Percentiles rank a stretch among this genome's conserved stretches.
Evolutionary conservation across 1,140 invertebrate species (phyloP).

Genomic region (Heliconius nattereri): DNA sequence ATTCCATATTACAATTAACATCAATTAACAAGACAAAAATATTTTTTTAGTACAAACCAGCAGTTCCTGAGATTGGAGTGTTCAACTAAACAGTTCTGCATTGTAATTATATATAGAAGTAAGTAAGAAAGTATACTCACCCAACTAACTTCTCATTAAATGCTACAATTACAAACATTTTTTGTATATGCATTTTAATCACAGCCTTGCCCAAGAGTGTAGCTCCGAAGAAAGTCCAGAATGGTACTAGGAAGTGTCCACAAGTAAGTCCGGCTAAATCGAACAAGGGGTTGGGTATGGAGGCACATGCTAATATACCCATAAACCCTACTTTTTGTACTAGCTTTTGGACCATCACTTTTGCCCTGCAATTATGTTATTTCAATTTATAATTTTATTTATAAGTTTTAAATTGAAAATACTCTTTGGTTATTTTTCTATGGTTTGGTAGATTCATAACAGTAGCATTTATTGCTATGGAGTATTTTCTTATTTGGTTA

Average conservation of each 20-base stretch:
- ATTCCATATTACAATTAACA: too few species aligned
- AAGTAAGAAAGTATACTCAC: conserved; percentile 70
- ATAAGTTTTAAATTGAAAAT: not conserved
- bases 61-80: too few species aligned
- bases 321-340: conserved; percentile 98
- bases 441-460: too few species aligned
- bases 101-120: too few species aligned
- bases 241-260: conserved; percentile 99
- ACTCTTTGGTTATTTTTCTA: not conserved
- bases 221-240: conserved; percentile 99
- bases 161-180: conserved; percentile 92
- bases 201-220: conserved; percentile 99
- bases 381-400: not conserved
- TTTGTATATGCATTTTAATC: conserved; percentile 99
- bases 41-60: too few species aligned
- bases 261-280: conserved; percentile 99
- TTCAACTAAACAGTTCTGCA: too few species aligned
- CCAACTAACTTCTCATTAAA: conserved; percentile 87
- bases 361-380: conserved; percentile 82
- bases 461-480: too few species aligned
- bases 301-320: conserved; percentile 97
- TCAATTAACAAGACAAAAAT: too few species aligned
- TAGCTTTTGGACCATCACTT: conserved; percentile 94
- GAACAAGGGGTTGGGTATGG: conserved; percentile 99
- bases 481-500: too few species aligned